Conservation (phyloP, 2,888 invertebrate genomes). For the Drosophila testacea region DNA sequence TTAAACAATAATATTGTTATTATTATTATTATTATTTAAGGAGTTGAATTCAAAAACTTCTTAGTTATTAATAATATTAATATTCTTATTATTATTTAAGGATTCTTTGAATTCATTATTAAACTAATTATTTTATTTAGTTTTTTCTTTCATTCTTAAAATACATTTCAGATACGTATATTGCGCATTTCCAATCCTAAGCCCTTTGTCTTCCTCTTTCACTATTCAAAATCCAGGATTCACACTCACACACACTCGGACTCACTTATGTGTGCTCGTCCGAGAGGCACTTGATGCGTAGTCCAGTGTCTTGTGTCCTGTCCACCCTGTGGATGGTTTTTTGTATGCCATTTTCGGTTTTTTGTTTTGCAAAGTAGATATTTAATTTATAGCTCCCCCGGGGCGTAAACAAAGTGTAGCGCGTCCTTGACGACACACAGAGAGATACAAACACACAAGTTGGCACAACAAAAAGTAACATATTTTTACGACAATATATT, state of each 20-base stretch:
- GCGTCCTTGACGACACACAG: conserved; percentile 52
- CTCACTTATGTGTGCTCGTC: conserved; percentile 2
- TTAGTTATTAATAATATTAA: too few species aligned
- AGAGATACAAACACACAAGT: conserved; percentile 16
- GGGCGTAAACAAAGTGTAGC: conserved; percentile 80
- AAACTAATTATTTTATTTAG: background rate
- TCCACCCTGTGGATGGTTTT: conserved; percentile 17
- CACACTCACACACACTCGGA: conserved; percentile 2
- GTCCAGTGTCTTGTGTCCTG: conserved; percentile 6
- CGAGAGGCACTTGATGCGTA: conserved; percentile 8
- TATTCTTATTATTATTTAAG: background rate
- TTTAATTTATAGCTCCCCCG: conserved; percentile 85
- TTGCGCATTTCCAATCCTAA: background rate
- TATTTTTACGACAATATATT: conserved; percentile 80
- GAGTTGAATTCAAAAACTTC: too few species aligned
- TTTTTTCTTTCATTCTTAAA: background rate
- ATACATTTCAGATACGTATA: background rate
- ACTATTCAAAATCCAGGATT: conserved; percentile 31
- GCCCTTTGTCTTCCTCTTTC: background rate
- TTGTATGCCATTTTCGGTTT: conserved; percentile 61
- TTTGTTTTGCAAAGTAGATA: conserved; percentile 83
- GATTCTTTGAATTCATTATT: background rate
- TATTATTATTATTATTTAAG: too few species aligned
- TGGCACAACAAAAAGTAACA: conserved; percentile 49
- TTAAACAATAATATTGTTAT: too few species aligned